These are phyloP conservation scores for Lepidotrigona ventralis DNA, from an alignment of 1,140 invertebrate species.

Conservation along the genomic window DNA sequence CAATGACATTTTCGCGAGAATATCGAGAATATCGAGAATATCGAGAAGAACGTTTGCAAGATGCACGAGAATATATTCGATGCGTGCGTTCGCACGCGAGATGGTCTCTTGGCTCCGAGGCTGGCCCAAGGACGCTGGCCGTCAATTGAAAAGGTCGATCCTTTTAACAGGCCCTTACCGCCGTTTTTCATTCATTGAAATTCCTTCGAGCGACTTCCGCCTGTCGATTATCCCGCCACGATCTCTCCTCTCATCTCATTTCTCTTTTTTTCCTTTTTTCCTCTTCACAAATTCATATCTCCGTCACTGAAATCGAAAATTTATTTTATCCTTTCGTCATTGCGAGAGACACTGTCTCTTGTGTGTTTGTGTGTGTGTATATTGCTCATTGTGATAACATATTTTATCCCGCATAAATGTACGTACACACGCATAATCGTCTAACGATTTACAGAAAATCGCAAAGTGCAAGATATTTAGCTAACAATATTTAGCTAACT, in stretches of 20 bases:
- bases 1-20: no score
- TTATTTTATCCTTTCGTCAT: no score
- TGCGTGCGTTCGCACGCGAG: background rate
- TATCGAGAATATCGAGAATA: no score
- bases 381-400: no score
- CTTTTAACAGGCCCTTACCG: conserved; percentile 75
- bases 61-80: background rate
- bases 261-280: background rate
- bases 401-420: no score
- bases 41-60: background rate
- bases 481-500: no score
- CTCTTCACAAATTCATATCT: background rate
- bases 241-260: background rate
- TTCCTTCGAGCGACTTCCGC: conserved; percentile 72
- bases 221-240: conserved; percentile 58
- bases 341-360: no score
- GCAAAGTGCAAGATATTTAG: no score
- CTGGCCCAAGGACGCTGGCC: conserved; percentile 71
- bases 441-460: no score
- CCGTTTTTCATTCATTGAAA: conserved; percentile 78
- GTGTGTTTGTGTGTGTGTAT: no score
- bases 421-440: no score
- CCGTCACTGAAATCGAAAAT: background rate
- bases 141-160: conserved; percentile 79
- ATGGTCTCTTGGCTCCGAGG: conserved; percentile 34